Evolutionary conservation across 2,888 invertebrate species (phyloP).

Genomic region (Meteorus cinctellus): DNA sequence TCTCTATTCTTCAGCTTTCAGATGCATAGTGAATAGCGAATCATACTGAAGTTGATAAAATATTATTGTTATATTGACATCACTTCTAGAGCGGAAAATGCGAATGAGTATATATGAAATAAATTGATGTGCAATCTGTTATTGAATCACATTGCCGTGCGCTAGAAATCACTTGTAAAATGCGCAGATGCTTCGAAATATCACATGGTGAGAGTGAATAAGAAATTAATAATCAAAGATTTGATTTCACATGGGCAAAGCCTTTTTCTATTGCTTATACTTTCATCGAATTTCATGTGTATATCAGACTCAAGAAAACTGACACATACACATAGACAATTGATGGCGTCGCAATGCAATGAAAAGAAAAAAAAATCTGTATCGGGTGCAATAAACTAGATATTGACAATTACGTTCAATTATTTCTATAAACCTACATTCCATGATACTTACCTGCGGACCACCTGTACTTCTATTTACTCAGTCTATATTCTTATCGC

Average conservation of each 20-base stretch:
- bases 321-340: slow-evolving; percentile 43
- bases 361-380: slow-evolving; percentile 38
- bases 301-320: background rate
- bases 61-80: slow-evolving; percentile 13
- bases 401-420: slow-evolving; percentile 31
- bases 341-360: slow-evolving; percentile 51
- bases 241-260: slow-evolving; percentile 59
- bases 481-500: background rate
- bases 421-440: background rate
- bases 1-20: slow-evolving; percentile 14
- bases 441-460: slow-evolving; percentile 35
- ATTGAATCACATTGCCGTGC: background rate
- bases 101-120: slow-evolving; percentile 12
- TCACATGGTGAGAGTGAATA: slow-evolving; percentile 6
- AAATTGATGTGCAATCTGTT: background rate
- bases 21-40: background rate
- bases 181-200: slow-evolving; percentile 2
- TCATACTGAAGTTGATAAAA: slow-evolving; percentile 5
- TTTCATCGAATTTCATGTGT: slow-evolving; percentile 52
- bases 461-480: background rate
- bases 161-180: background rate
- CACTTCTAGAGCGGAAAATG: slow-evolving; percentile 20
- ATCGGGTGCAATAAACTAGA: slow-evolving; percentile 40
- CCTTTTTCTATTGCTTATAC: slow-evolving; percentile 53
- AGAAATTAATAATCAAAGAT: slow-evolving; percentile 58